Evolutionary conservation across 2,797 vertebrate genomes (phyloP).

Genomic region (Chrosomus eos): DNA sequence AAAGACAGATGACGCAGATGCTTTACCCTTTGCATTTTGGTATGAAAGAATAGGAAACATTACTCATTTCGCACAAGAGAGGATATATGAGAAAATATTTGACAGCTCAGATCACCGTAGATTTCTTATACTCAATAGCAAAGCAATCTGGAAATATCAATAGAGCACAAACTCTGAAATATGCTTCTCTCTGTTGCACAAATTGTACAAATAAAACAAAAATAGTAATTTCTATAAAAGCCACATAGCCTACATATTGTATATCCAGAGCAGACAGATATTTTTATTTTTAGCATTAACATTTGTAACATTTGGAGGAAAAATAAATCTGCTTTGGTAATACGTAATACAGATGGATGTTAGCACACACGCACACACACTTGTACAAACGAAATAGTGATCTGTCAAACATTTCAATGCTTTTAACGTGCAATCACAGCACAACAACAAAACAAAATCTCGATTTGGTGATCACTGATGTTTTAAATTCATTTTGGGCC

Average conservation of each 20-base stretch:
- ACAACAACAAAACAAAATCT: conserved; percentile 16
- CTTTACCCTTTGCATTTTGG: conserved; percentile 24
- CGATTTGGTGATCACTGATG: not conserved
- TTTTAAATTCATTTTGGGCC: not conserved
- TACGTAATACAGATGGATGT: not conserved
- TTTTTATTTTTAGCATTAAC: conserved; percentile 24
- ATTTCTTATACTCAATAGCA: not conserved
- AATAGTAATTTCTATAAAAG: not conserved
- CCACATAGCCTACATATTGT: not conserved
- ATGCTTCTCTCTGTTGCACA: not conserved
- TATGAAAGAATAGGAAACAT: conserved; percentile 23
- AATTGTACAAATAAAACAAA: not conserved
- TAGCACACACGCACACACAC: not conserved
- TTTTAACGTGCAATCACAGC: not conserved
- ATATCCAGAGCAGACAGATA: not conserved
- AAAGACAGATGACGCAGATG: conserved; percentile 32
- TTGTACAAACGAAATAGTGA: not conserved
- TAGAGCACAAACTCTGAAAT: not conserved
- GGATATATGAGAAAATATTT: not conserved
- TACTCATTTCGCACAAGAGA: conserved; percentile 18
- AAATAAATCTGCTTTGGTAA: conserved; percentile 8
- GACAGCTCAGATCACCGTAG: not conserved
- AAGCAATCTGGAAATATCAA: not conserved
- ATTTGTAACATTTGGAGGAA: not conserved
- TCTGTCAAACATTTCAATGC: not conserved